Conservation (phyloP, 2,797 vertebrate genomes). For the Etheostoma perlongum region DNA sequence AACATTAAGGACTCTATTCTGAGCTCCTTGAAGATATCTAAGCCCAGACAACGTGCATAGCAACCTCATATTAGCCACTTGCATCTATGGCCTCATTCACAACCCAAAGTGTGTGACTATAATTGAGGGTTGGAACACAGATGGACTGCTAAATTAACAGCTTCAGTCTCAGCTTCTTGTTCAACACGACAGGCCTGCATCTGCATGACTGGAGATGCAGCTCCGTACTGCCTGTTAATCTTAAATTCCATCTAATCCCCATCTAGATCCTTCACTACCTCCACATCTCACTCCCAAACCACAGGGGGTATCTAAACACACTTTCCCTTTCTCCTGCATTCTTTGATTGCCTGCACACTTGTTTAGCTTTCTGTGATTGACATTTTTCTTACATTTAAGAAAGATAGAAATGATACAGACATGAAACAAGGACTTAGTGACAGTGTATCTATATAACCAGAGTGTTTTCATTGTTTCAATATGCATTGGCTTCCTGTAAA, state of each 20-base stretch:
- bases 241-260: slow-evolving; percentile 9
- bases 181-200: slow-evolving; percentile 23
- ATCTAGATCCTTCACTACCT: background rate
- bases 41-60: background rate
- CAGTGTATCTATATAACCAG: too few relatives aligned
- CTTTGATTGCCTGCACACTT: too few relatives aligned
- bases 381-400: too few relatives aligned
- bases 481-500: too few relatives aligned
- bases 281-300: too few relatives aligned
- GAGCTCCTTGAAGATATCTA: background rate
- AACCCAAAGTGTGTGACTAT: slow-evolving; percentile 19
- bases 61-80: background rate
- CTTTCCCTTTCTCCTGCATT: too few relatives aligned
- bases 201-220: slow-evolving; percentile 24
- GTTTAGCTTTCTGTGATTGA: too few relatives aligned
- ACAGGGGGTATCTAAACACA: too few relatives aligned
- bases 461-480: too few relatives aligned
- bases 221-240: slow-evolving; percentile 6
- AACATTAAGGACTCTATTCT: background rate
- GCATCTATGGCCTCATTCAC: slow-evolving; percentile 13
- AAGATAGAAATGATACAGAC: too few relatives aligned
- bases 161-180: slow-evolving; percentile 26
- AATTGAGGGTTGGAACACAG: slow-evolving; percentile 33
- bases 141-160: slow-evolving; percentile 54
- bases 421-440: too few relatives aligned